phyloP scores from a whole-genome alignment of 2,113 vertebrate genomes.

The Oostethus manadensis region DNA sequence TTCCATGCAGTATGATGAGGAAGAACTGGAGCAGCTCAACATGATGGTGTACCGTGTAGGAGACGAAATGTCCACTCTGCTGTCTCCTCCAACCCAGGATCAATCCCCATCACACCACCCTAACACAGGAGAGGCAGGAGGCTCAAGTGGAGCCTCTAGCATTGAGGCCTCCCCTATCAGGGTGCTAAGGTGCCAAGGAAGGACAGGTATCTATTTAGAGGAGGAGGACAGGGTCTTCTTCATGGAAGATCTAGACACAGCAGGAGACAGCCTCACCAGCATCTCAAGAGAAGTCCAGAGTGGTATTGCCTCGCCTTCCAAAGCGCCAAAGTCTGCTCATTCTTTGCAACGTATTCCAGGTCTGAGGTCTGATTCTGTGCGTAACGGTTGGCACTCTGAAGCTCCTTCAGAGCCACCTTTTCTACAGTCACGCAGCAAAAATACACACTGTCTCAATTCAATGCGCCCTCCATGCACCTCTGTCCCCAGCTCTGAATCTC shows the following conservation, averaged over 20 bases:
- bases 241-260: constrained; percentile 89
- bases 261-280: constrained; percentile 60
- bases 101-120: constrained; percentile 80
- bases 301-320: constrained; percentile 35
- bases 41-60: constrained; percentile 92
- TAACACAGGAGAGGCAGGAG: constrained; percentile 36
- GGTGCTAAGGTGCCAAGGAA: constrained; percentile 32
- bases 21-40: constrained; percentile 91
- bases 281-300: constrained; percentile 54
- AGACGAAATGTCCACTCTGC: constrained; percentile 91
- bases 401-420: constrained; percentile 47
- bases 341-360: constrained; percentile 21
- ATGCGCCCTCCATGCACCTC: constrained; percentile 40
- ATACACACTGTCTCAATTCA: constrained; percentile 51
- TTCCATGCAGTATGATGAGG: constrained; percentile 96
- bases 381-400: constrained; percentile 61
- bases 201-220: constrained; percentile 56
- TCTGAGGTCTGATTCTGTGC: constrained; percentile 33
- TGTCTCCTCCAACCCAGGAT: constrained; percentile 87
- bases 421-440: constrained; percentile 56
- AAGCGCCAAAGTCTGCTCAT: constrained; percentile 47
- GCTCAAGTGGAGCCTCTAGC: constrained; percentile 64
- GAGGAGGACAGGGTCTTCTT: constrained; percentile 90
- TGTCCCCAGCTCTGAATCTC: constrained; percentile 56
- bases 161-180: constrained; percentile 76